Evolutionary conservation across 2,113 vertebrate species (phyloP).

Genomic region (Ammospiza caudacuta): DNA sequence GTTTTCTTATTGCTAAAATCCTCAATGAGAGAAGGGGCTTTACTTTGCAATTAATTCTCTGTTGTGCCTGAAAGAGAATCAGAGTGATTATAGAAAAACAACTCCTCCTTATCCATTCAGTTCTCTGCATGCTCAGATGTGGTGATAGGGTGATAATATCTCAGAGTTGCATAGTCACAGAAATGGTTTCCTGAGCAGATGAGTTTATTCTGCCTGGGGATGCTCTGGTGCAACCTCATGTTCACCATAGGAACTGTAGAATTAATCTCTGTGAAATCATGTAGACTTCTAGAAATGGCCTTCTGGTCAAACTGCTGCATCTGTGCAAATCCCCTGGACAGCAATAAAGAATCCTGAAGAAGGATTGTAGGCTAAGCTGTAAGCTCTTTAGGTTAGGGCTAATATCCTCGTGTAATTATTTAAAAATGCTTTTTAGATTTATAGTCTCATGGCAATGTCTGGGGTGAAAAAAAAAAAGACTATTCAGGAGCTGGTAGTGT

Average conservation of each 20-base stretch:
- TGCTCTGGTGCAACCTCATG: background rate
- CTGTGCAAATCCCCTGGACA: background rate
- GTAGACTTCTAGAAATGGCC: background rate
- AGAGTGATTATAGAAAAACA: background rate
- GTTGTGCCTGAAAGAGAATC: background rate
- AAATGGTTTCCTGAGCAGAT: background rate
- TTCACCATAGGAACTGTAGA: background rate
- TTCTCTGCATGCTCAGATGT: background rate
- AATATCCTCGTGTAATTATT: conserved; percentile 8
- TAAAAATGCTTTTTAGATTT: background rate
- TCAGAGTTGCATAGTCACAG: background rate
- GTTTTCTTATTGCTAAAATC: background rate
- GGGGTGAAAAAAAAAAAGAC: background rate
- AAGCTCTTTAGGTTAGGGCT: background rate
- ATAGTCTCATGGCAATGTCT: background rate
- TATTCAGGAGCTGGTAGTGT: background rate
- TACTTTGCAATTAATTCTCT: background rate
- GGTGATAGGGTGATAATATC: background rate
- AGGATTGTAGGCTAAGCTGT: conserved; percentile 14
- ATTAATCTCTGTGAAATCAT: background rate
- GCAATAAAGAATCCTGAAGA: conserved; percentile 6
- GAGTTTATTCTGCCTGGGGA: background rate
- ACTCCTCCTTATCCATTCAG: background rate
- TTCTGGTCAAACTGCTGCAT: background rate
- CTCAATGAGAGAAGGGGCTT: background rate